phyloP scores from a whole-genome alignment of 1,140 invertebrate species.

The Steinernema feltiae region DNA sequence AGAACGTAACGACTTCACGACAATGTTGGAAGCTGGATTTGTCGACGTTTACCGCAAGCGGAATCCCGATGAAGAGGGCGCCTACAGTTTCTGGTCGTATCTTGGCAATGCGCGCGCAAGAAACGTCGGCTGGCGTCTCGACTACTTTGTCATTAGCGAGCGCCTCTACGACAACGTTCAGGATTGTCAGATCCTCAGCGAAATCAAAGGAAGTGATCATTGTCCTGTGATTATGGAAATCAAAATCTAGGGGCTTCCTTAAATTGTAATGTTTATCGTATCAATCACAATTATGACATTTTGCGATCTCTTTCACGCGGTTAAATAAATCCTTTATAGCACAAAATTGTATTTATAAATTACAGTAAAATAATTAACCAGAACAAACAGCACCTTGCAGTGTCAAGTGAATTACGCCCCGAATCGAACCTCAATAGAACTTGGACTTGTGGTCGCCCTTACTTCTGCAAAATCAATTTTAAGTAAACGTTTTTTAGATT shows the following conservation, averaged over 20 bases:
- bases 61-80: conserved; percentile 75
- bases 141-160: conserved; percentile 85
- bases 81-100: conserved; percentile 92
- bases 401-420: conserved; percentile 3
- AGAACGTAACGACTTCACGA: conserved; percentile 82
- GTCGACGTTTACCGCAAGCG: conserved; percentile 80
- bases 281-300: conserved; percentile 14
- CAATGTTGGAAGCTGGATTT: conserved; percentile 72
- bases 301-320: too few relatives aligned
- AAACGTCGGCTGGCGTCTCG: conserved; percentile 91
- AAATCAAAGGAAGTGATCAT: conserved; percentile 78
- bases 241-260: too few relatives aligned
- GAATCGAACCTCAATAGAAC: conserved; percentile 45
- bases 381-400: neutral
- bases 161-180: conserved; percentile 70
- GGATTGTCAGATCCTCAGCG: conserved; percentile 71
- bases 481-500: conserved; percentile 12
- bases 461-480: conserved; percentile 44
- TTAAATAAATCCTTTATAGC: too few relatives aligned
- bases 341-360: too few relatives aligned
- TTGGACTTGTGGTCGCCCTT: conserved; percentile 57
- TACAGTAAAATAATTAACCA: neutral
- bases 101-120: conserved; percentile 75
- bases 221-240: conserved; percentile 66
- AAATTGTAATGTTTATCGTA: too few relatives aligned